Base-by-base conservation (phyloP, 2,113 vertebrate genomes). In the Gopherus flavomarginatus region DNA sequence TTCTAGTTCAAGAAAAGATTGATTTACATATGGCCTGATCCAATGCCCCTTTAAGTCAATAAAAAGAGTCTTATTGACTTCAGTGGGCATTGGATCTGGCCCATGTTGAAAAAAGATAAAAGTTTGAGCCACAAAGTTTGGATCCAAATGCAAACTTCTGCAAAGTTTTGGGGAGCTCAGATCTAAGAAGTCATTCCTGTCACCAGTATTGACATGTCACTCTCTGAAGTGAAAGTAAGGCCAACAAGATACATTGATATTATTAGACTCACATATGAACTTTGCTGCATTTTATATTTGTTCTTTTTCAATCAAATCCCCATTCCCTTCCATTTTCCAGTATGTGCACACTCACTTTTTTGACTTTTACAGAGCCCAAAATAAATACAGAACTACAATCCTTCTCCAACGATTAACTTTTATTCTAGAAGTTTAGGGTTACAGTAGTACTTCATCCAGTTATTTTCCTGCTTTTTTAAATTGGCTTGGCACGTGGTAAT, bases 321-420 rank as follows among this genome's bases (percentile, higher is more conserved):
- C 16, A 53, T 53, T 53, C 52, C 52, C 52, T 53, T 53, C 52
- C 52, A 53, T 53, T 53, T 53, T 53, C 52, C 52, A 53, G 52
- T 53, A 53, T 53, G 52, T 53, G 5, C 52, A 53, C 52, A 53
- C 52, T 53, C 17, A 17, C 52, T 52, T 19, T 53, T 53, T 14
- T 53, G 52, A 17, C 52, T 53, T 53, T 53, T 19, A 53, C 52
- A 53, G 52, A 53, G 6, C 16, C 52, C 52, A 53, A 53, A 53
- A 53, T 53, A 53, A 53, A 3, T 80, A 57, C 0, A 0, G 77
- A 87, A 29, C 65, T 92, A 27, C n/a, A 79, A 49, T 42, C n/a
- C 0, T 75, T 17, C 47, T 2, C 57, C 16, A 62, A 29, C 57
- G 42, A 86, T 57, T 35, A 65, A 75, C 95, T 82, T 0, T 2